Base-by-base conservation (phyloP, 1,140 invertebrate species). In the Drosophila cardini region DNA sequence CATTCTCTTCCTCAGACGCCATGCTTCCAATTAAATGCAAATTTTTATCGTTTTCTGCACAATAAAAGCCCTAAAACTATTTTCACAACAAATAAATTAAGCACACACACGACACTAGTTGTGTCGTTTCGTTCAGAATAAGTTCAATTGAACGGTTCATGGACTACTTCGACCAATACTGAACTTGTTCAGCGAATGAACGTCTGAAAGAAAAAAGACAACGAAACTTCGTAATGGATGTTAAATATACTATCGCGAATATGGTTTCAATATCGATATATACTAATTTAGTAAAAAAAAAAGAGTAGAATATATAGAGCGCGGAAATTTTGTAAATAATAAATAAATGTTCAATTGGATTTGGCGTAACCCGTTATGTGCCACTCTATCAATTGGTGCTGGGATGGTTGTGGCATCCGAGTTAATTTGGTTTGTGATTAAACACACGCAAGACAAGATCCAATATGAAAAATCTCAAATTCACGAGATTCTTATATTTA, bases 1-100 rank as follows among this genome's bases (percentile, higher is more conserved):
- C 90, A 76, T 91, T 90, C 36, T 91, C 90, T 76, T 91, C 90
- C 30, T 91, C 90, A 21, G 90, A 91, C 76, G 90, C 90, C 90
- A 91, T 91, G 64, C 52, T 91, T 81, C 75, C 74, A 61, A 56
- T 78, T 80, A 53, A 78, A 75, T 62, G 69, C 60, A 87, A 87
- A 72, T 80, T 87, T 79, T 71, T 8, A 52, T 46, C 52, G 65
- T 56, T 76, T 84, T 86, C 68, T 76, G 65, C 78, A 87, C 85
- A 91, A 77, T 79, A 87, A 89, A 83, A 77, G 67, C 70, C 62
- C 48, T 90, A 73, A 78, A 55, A 55, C 16, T 18, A 15, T 90
- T 79, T 91, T 70, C 77, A 89, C 84, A 89, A 91, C 72, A 89
- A 86, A 79, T 86, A 55, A 90, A 89, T 78, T 80, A 74, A 84